Evolutionary conservation across 2,113 vertebrate species (phyloP), one percentile per base, ranked within the genome.

Genomic region (Eurypyga helias): DNA sequence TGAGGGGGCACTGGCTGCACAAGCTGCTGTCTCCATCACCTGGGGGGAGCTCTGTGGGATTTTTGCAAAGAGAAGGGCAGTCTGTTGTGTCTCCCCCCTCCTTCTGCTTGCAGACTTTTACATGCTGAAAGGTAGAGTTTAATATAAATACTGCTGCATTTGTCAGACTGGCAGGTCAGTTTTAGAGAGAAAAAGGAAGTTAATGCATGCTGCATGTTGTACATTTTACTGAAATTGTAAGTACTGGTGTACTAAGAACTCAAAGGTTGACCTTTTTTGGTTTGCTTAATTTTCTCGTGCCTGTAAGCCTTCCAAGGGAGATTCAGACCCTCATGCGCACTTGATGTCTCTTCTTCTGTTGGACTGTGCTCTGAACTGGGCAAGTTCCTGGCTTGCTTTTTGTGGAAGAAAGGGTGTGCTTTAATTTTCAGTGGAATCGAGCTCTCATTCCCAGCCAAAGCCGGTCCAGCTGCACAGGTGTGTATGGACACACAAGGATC

Each of bases 1-100:
- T 90, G 33, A 5, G 28, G 28, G 4, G 17, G 6, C 48, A 54
- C 9, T 71, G 38, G 15, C 31, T 83, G 51, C 25, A 29, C 10
- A 20, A 73, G 31, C n/a, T 2, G 0, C 31, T 41, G 4, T 65
- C 58, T 73, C 6, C 1, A 0, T 23, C 24, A 29, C 11, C 25
- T 71, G 11, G 28, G 67, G 48, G 10, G 19, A 77, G 8, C 17
- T 79, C 25, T 58, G 18, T 66, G 48, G 33, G 21, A 61, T 91
- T 87, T 41, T 65, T 64, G 16, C 13, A 34, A 36, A 84, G 19
- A 61, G 26, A 67, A 76, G 10, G 15, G 10, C 17, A 72, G 16
- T 60, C 26, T 33, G 3, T 62, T 64, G 16, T 12, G 24, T 41
- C 3, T 24, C 11, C 45, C 45, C 45, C 45, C 45, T 16, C 14